Percentiles rank a stretch among this genome's conserved stretches.
Evolutionary conservation across 2,888 invertebrate genomes (phyloP).

Genomic region (Nyleta sp.): DNA sequence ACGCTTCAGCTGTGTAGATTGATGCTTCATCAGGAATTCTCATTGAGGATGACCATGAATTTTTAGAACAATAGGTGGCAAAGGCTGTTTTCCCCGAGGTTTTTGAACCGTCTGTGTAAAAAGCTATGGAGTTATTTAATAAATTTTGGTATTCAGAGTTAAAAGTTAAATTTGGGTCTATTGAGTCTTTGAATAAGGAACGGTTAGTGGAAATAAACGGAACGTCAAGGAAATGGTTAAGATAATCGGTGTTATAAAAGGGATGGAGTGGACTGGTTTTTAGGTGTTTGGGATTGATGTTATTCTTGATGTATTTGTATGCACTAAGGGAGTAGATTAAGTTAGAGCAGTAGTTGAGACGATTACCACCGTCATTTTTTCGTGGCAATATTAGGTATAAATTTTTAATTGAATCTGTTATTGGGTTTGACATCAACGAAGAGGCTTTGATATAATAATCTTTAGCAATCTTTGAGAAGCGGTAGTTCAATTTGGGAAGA

Average conservation of each 20-base stretch:
- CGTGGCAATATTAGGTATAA: background rate
- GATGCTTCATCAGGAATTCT: background rate
- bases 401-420: conserved; percentile 2
- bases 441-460: conserved; percentile 1
- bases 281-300: background rate
- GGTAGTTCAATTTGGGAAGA: background rate
- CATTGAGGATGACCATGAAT: background rate
- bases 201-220: no score
- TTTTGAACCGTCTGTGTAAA: background rate
- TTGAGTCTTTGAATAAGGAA: no score
- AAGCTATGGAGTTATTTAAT: background rate
- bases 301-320: background rate
- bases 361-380: background rate
- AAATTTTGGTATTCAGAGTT: background rate
- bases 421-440: conserved; percentile 15
- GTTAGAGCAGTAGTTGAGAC: background rate
- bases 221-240: no score
- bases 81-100: background rate
- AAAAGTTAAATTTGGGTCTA: background rate
- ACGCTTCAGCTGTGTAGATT: background rate
- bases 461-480: background rate
- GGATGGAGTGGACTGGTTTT: conserved; percentile 9
- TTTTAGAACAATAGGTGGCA: no score
- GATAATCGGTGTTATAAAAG: background rate
- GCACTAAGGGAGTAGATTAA: background rate